Conservation (phyloP, 2,797 vertebrate species). For the Rhodeus uyekii region DNA sequence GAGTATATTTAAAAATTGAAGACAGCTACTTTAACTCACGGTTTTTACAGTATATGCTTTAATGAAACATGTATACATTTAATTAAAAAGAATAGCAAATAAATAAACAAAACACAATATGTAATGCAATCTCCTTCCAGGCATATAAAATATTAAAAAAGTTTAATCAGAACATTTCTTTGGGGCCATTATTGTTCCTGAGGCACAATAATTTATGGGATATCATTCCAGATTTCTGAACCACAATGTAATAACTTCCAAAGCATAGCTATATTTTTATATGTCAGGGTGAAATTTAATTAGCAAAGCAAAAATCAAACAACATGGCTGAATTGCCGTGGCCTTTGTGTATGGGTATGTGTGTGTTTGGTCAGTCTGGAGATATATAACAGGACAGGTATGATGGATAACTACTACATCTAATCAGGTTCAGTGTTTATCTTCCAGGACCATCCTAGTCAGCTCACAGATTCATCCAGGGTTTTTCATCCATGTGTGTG, state of each 20-base stretch:
- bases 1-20: neutral
- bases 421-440: conserved; percentile 51
- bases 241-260: conserved; percentile 35
- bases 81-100: neutral
- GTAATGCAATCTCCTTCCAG: neutral
- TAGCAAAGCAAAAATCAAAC: conserved; percentile 40
- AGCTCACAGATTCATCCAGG: conserved; percentile 46
- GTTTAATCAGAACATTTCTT: conserved; percentile 38
- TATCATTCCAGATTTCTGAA: conserved; percentile 36
- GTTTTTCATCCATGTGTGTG: conserved; percentile 31
- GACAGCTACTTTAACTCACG: no score
- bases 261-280: conserved; percentile 45
- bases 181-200: conserved; percentile 7
- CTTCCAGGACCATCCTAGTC: conserved; percentile 42
- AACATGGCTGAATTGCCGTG: conserved; percentile 32
- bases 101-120: neutral
- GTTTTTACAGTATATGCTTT: no score
- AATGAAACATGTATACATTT: no score
- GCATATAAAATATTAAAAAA: neutral
- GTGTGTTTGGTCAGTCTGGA: conserved; percentile 18
- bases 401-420: conserved; percentile 42
- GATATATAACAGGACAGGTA: conserved; percentile 41
- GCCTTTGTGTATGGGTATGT: conserved; percentile 28
- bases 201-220: conserved; percentile 40
- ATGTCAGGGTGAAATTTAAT: conserved; percentile 34